phyloP scores from a whole-genome alignment of 2,113 vertebrate species.

The Corythornis cristatus region DNA sequence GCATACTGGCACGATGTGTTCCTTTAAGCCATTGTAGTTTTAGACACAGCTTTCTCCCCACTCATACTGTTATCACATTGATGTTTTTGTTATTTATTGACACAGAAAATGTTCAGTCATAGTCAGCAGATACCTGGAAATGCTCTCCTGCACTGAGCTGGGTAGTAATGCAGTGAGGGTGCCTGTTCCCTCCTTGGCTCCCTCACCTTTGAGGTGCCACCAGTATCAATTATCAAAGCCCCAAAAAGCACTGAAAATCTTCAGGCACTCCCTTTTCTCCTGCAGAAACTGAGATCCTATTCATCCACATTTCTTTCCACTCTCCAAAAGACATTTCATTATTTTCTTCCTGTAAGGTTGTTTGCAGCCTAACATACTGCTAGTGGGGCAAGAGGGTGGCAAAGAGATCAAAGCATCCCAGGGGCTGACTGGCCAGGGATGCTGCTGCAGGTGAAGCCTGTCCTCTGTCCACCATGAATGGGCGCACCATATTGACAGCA shows the following conservation, averaged over 20 bases:
- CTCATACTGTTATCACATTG: conserved; percentile 30
- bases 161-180: fast-evolving
- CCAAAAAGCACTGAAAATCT: not conserved
- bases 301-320: not conserved
- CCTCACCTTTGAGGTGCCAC: conserved; percentile 9
- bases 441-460: not conserved
- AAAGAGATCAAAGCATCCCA: not conserved
- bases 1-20: not conserved
- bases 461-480: not conserved
- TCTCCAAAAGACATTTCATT: not conserved
- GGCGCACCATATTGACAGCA: not conserved
- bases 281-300: not conserved
- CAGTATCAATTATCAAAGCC: not conserved
- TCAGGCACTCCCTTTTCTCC: not conserved
- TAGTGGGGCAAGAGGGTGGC: not conserved
- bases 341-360: not conserved
- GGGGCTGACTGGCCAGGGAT: not conserved
- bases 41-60: conserved; percentile 13
- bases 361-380: not conserved
- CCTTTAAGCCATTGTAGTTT: not conserved
- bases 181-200: not conserved
- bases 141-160: not conserved
- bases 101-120: conserved; percentile 19
- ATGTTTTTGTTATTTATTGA: conserved; percentile 63
- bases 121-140: not conserved